Conservation (phyloP, 2,888 invertebrate species). For the Drosophila antonietae region DNA sequence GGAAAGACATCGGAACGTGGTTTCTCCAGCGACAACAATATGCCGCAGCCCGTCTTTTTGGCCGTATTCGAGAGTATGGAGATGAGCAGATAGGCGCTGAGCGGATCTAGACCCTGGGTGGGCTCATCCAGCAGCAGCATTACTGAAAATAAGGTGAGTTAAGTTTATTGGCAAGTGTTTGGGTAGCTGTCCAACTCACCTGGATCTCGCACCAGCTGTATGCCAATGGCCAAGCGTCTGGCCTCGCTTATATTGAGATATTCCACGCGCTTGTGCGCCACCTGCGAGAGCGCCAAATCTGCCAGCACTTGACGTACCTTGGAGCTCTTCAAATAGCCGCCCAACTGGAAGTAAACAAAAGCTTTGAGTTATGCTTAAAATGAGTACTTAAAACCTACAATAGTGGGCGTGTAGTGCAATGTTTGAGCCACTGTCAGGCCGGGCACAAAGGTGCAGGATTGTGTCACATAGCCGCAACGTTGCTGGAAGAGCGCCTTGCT, state of each 20-base stretch:
- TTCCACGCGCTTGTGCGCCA: constrained; percentile 93
- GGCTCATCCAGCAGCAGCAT: constrained; percentile 96
- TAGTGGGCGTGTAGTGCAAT: constrained; percentile 91
- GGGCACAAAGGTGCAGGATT: constrained; percentile 92
- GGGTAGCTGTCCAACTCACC: constrained; percentile 85
- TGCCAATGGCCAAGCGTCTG: constrained; percentile 94
- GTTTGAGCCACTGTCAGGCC: constrained; percentile 96
- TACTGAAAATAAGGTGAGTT: constrained; percentile 85
- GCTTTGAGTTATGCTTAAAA: not conserved
- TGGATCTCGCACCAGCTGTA: constrained; percentile 97
- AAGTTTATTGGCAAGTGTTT: too few relatives aligned
- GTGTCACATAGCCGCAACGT: constrained; percentile 94
- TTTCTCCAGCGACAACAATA: constrained; percentile 96
- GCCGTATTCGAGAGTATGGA: constrained; percentile 96
- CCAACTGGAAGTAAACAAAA: constrained; percentile 85
- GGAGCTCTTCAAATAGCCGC: constrained; percentile 91
- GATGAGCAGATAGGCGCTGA: constrained; percentile 97
- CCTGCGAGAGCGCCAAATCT: constrained; percentile 96
- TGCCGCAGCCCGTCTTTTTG: constrained; percentile 95
- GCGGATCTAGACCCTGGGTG: constrained; percentile 96
- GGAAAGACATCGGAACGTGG: constrained; percentile 98
- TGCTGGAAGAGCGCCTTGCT: constrained; percentile 93
- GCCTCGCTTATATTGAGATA: constrained; percentile 95
- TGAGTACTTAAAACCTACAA: constrained; percentile 85
- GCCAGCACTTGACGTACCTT: constrained; percentile 96